These are phyloP conservation scores for Ennomos quercinarius DNA, from an alignment of 2,888 invertebrate species.

Conservation along the genomic window DNA sequence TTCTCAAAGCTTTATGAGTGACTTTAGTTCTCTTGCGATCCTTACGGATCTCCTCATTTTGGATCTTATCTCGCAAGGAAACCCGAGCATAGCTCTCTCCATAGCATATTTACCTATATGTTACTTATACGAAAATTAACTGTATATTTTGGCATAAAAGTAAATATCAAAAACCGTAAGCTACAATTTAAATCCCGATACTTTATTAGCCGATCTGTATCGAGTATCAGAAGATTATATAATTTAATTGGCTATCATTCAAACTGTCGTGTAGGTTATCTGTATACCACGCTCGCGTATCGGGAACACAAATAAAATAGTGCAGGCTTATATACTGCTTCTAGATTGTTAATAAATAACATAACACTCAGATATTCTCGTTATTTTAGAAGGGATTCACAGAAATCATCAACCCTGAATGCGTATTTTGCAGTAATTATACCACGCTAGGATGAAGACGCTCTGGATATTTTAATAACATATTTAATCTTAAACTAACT, in stretches of 20 bases:
- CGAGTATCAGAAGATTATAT: slow-evolving; percentile 34
- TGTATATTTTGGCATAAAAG: not conserved
- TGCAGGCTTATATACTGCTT: slow-evolving; percentile 18
- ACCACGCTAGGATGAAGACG: too few relatives aligned
- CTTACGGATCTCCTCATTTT: too few relatives aligned
- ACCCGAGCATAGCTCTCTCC: too few relatives aligned
- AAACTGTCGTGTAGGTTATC: slow-evolving; percentile 30
- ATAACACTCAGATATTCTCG: slow-evolving; percentile 53
- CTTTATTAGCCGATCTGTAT: slow-evolving; percentile 9
- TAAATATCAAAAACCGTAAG: not conserved
- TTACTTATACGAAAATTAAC: slow-evolving; percentile 39
- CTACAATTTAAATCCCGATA: not conserved
- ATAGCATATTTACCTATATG: too few relatives aligned
- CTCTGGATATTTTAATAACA: too few relatives aligned
- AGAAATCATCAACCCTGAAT: slow-evolving; percentile 10
- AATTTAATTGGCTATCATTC: slow-evolving; percentile 40
- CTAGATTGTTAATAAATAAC: slow-evolving; percentile 24
- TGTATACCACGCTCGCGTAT: slow-evolving; percentile 5
- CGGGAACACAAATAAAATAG: slow-evolving; percentile 29
- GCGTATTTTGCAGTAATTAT: too few relatives aligned
- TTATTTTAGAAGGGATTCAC: slow-evolving; percentile 46
- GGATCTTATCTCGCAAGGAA: too few relatives aligned
- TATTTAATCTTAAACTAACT: too few relatives aligned
- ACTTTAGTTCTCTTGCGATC: too few relatives aligned
- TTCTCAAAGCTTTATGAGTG: too few relatives aligned